Evolutionary conservation across 2,888 invertebrate genomes (phyloP), one percentile per base, ranked within the genome.

Genomic region (Pristionchus entomophagus): DNA sequence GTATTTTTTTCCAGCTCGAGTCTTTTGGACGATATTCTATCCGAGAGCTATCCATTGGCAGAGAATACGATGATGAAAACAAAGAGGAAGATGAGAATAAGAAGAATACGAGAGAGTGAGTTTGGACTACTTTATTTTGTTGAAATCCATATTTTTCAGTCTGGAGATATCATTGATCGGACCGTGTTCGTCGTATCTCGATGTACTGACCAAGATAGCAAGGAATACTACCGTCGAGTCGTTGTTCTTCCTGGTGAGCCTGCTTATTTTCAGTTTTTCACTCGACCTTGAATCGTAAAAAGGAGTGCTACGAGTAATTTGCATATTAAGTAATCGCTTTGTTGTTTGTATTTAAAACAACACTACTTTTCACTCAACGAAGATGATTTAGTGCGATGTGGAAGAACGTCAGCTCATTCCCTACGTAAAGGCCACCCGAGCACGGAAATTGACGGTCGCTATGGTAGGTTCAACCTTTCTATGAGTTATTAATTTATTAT

Each of bases 391-490:
- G 65, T 65, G 65, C 22, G 65, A 65, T 29, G 32, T 22, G 0
- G 65, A 65, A 35, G 65, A 65, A 65, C 65, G 65, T 19, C 65
- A 65, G 22, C 65, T 65, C 35, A 65, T 65, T 38, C 65, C 65
- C 19, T 65, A 35, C 38, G 22, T 65, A 17, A 65, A 65, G 19
- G 4, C 35, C 0, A 1, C 35, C 22, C 14, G 35, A 1, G 35
- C 22, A 6, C 35, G 35, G 0, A 19, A 22, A 19, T 0, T 65
- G 0, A 35, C 32, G 0, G 35, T 65, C 35, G 32, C 65, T 19
- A 65, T 65, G 65, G 65, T 14, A 26, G 3, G 65, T 35, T n/a
- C 45, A 14, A 14, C 45, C 45, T 45, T 45, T 45, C 45, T 45
- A n/a, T n/a, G n/a, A n/a, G 19, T 56, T 2, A 6, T 56, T 6